These are phyloP conservation scores for Saturnia japonica DNA, from an alignment of 2,888 invertebrate species.

Conservation along the genomic window DNA sequence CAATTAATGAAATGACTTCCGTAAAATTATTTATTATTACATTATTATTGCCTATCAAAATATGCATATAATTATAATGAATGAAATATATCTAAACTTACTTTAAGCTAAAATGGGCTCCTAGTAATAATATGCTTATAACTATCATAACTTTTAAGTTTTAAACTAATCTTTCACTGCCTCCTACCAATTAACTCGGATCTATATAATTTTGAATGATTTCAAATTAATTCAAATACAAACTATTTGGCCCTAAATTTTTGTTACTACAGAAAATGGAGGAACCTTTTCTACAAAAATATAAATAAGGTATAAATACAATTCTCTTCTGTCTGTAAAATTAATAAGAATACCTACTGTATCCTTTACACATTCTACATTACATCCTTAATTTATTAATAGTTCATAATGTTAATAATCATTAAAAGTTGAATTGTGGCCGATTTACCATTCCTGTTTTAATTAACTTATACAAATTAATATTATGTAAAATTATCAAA, in stretches of 20 bases:
- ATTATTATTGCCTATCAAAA: too few relatives aligned
- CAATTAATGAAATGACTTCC: neutral
- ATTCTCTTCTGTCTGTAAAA: neutral
- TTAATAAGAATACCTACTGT: neutral
- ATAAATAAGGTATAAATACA: neutral
- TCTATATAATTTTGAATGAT: neutral
- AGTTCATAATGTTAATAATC: too few relatives aligned
- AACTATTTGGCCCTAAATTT: neutral
- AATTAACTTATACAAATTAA: too few relatives aligned
- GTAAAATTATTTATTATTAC: too few relatives aligned
- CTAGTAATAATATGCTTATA: conserved; percentile 27
- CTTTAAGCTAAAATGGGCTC: neutral
- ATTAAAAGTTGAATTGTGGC: too few relatives aligned
- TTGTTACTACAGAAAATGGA: neutral
- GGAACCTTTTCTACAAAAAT: neutral
- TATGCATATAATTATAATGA: neutral
- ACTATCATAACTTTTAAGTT: neutral
- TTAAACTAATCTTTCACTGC: neutral
- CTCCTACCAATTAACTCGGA: neutral
- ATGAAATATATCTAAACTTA: conserved; percentile 1
- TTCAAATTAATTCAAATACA: neutral
- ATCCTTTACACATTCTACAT: too few relatives aligned
- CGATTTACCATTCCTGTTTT: too few relatives aligned
- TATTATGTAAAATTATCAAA: too few relatives aligned
- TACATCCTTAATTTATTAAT: too few relatives aligned